A percentile compares a stretch with the other conserved stretches of the same genome.
Conservation (phyloP, 2,888 invertebrate genomes). For the Morinoia aosen region DNA sequence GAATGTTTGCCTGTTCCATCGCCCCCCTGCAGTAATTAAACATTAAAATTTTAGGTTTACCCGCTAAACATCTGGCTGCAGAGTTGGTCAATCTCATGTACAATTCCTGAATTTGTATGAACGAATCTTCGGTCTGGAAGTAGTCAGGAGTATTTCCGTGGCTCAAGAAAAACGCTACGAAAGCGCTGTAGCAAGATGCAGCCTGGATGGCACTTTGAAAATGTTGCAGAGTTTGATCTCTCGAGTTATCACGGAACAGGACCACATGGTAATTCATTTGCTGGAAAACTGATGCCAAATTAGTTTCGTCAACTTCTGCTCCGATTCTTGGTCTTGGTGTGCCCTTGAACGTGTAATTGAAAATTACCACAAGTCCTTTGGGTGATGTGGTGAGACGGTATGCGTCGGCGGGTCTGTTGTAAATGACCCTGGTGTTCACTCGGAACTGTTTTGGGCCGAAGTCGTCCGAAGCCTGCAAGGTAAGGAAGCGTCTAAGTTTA, state of each 20-base stretch:
- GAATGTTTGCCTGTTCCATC: not conserved
- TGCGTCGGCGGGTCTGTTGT: not conserved
- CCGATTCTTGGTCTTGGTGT: not conserved
- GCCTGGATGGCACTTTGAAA: not conserved
- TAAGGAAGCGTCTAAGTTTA: not conserved
- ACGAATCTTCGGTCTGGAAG: not conserved
- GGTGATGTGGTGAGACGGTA: not conserved
- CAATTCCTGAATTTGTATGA: not conserved
- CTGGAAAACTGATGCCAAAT: not conserved
- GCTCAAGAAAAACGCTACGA: constrained; percentile 13
- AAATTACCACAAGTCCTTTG: not conserved
- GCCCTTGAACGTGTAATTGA: not conserved
- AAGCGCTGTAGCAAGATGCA: not conserved
- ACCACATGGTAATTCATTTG: not conserved
- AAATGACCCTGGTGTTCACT: not conserved
- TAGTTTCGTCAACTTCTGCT: not conserved
- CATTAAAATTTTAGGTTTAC: not conserved
- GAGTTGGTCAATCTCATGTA: not conserved
- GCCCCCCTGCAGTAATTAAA: constrained; percentile 15
- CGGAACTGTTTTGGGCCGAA: not conserved
- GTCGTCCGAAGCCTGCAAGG: not conserved
- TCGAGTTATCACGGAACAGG: not conserved
- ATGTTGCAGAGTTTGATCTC: not conserved
- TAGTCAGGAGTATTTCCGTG: not conserved
- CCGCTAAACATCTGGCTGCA: not conserved